Evolutionary conservation across 2,113 vertebrate species (phyloP), one percentile per base, ranked within the genome.

Genomic region (Gopherus flavomarginatus): DNA sequence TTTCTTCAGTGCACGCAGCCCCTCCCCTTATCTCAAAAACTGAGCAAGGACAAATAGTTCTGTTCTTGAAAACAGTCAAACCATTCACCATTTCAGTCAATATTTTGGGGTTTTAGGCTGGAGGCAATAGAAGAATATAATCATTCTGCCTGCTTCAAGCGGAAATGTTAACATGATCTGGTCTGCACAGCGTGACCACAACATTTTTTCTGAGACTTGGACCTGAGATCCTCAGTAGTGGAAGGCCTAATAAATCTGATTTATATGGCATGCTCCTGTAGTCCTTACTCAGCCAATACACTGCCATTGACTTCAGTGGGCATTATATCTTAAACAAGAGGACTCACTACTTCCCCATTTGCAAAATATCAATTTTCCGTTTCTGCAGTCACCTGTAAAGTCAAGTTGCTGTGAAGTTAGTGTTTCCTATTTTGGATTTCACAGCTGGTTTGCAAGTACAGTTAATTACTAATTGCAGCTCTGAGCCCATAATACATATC

Each of bases 1-100:
- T 78, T 27, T 42, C 26, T 27, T 47, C 26, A 47, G 11, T 78
- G 42, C 26, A 27, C 77, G 13, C 26, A 69, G 13, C 35, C 87
- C 69, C 47, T 47, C 47, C 49, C 49, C 2, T 89, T 86, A n/a
- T 38, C 52, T 89, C 52, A 35, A 54, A 80, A 78, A 78, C 6
- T 29, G 44, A 22, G 3, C 0, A 0, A 62, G 84, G 88, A 84
- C 81, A 88, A 89, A 87, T 56, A 19, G 14, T 49, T 91, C 84
- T 95, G 29, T n/a, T 90, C 50, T 54, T 77, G 72, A 93, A 78
- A 65, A 88, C 72, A 84, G 82, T 90, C 75, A 94, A 57, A 91
- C 90, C 83, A 75, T 35, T 35, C 88, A 42, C 52, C 80, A 1
- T 77, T 88, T 50, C 79, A 89, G 75, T 27, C 77, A 50, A 54